Conservation (phyloP, 2,888 invertebrate genomes). For the Tryphoninae sp. region DNA sequence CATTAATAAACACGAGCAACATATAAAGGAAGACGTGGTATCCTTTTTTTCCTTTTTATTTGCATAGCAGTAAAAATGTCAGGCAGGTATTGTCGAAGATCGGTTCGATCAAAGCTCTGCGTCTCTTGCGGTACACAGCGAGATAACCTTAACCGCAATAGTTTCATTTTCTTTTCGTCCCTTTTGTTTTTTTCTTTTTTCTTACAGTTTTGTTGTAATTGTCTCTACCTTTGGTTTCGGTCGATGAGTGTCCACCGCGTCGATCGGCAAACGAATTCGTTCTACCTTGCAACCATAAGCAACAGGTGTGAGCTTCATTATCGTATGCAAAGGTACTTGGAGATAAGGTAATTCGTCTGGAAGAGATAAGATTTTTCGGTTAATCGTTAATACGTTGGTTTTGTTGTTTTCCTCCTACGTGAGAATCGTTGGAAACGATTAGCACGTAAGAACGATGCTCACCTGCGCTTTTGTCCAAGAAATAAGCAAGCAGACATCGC, state of each 20-base stretch:
- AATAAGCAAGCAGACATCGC: slow-evolving; percentile 97
- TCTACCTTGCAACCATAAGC: slow-evolving; percentile 99
- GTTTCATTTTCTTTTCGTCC: slow-evolving; percentile 42
- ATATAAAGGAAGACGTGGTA: slow-evolving; percentile 55
- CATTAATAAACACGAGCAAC: slow-evolving; percentile 71
- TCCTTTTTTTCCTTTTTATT: slow-evolving; percentile 67
- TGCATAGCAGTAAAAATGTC: slow-evolving; percentile 65
- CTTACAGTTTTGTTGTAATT: slow-evolving; percentile 71
- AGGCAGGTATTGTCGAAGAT: slow-evolving; percentile 44
- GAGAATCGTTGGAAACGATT: slow-evolving; percentile 7
- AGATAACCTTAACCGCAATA: slow-evolving; percentile 18
- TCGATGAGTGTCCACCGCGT: slow-evolving; percentile 98
- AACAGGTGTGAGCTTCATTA: slow-evolving; percentile 98
- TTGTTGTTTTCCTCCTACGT: neutral
- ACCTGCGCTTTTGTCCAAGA: slow-evolving; percentile 97
- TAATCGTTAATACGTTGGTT: neutral
- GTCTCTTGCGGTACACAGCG: slow-evolving; percentile 50
- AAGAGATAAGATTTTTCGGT: slow-evolving; percentile 65
- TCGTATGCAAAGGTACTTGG: slow-evolving; percentile 95
- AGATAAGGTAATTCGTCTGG: slow-evolving; percentile 94
- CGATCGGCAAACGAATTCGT: slow-evolving; percentile 94
- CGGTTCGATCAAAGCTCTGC: slow-evolving; percentile 55
- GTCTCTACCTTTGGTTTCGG: slow-evolving; percentile 90
- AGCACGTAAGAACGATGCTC: slow-evolving; percentile 68
- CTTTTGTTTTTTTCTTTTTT: slow-evolving; percentile 44